Evolutionary conservation across 2,888 invertebrate species (phyloP), one percentile per base, ranked within the genome.

Genomic region (Amblyjoppa proteus): DNA sequence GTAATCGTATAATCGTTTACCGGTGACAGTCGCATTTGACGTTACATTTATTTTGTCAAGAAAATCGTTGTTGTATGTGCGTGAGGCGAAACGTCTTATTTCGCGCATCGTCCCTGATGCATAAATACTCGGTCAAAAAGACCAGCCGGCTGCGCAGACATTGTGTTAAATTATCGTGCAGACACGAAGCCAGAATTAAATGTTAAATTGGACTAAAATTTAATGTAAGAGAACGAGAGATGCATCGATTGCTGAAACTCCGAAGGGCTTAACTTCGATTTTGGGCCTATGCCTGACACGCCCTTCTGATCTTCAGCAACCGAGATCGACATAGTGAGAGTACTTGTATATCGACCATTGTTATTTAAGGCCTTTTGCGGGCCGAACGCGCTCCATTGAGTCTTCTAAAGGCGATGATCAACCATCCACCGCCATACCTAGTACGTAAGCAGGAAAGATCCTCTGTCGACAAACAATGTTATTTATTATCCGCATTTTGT

Each of bases 381-480:
- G 79, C 74, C 79, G n/a, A 75, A 64, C 53, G 83, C 74, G 79
- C 79, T 79, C 79, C 79, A 83, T 79, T 49, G 79, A 83, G 75
- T 83, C 74, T 78, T 74, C 51, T 25, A 20, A 64, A 80, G 79
- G 58, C 79, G 45, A 80, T 71, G 76, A 38, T 66, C 71, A 73
- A 51, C 45, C 71, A 64, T 66, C 71, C 80, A 80, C 51, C 51
- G 71, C 38, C 75, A 84, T 80, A 73, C 6, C 45, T 76, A 68
- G 80, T 13, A 53, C 69, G 38, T 75, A 53, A 79, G 76, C 49
- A 61, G 38, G 25, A 38, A 56, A 73, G 11, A 41, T 76, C 51
- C 56, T 38, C 6, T 31, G 13, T 45, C 25, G 70, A 61, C 11
- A 56, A 64, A 16, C 28, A n/a, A 76, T 25, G 64, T 58, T 38